Percentiles rank a stretch among this genome's conserved stretches.
phyloP scores from a whole-genome alignment of 2,888 invertebrate genomes.

The Odontomyia ornata region DNA sequence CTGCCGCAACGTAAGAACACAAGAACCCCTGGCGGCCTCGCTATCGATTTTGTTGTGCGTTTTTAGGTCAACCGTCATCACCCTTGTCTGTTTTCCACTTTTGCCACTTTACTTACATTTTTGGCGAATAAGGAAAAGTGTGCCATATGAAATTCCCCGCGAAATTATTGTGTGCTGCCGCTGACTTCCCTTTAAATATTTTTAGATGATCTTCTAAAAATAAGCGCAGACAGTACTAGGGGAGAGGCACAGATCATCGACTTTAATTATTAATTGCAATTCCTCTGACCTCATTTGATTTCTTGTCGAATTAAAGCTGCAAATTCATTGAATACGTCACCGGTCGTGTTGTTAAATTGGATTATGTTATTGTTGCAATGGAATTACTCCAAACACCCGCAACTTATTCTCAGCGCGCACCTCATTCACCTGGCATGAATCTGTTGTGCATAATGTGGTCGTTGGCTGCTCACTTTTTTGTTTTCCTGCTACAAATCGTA shows the following conservation, averaged over 20 bases:
- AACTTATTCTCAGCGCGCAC: no score
- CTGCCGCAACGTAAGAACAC: conserved; percentile 15
- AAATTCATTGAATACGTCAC: not conserved
- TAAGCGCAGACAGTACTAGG: not conserved
- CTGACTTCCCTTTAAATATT: conserved; percentile 3
- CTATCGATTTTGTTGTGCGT: conserved; percentile 49
- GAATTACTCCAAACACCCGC: not conserved
- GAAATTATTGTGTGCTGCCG: not conserved
- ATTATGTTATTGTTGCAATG: conserved; percentile 1
- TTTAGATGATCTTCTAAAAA: conserved; percentile 18
- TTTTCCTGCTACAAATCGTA: no score
- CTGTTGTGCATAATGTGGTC: no score
- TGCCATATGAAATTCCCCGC: not conserved
- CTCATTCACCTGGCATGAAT: no score
- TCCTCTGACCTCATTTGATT: conserved; percentile 3
- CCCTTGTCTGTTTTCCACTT: conserved; percentile 30
- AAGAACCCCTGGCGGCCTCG: conserved; percentile 44
- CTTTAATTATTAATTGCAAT: conserved; percentile 7
- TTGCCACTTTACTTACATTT: not conserved
- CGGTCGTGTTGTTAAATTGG: conserved; percentile 1
- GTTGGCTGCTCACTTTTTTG: no score
- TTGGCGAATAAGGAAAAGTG: not conserved
- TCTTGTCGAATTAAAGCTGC: conserved; percentile 5
- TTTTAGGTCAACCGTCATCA: conserved; percentile 49
- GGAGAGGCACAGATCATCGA: not conserved